Conservation (phyloP, 2,888 invertebrate genomes). For the Lepetodrilus schrolli region DNA sequence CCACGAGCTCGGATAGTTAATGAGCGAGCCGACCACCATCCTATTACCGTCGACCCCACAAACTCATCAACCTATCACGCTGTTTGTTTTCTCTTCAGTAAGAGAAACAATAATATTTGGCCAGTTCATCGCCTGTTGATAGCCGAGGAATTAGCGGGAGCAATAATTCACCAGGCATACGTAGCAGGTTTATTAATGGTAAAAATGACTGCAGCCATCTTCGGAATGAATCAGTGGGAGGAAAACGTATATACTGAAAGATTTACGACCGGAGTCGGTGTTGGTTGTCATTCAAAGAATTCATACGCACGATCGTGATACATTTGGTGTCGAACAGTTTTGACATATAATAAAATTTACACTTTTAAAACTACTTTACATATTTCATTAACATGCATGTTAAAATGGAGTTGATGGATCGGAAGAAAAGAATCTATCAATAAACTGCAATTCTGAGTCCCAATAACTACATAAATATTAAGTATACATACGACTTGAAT, state of each 20-base stretch:
- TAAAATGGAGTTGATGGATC: no score
- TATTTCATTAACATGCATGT: no score
- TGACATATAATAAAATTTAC: no score
- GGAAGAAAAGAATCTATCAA: no score
- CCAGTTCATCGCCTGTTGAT: conserved; percentile 13
- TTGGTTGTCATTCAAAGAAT: background rate
- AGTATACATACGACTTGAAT: no score
- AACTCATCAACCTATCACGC: background rate
- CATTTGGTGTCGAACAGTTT: background rate
- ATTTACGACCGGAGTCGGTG: background rate
- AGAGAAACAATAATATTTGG: conserved; percentile 20
- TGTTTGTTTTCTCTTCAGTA: conserved; percentile 16
- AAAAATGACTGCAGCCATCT: background rate
- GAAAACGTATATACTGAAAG: no score
- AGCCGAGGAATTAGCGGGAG: background rate
- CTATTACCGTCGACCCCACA: background rate
- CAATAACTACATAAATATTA: no score
- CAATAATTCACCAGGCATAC: conserved; percentile 12
- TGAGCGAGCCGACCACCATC: background rate
- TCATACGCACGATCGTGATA: background rate
- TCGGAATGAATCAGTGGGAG: no score
- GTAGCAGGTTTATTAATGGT: no score
- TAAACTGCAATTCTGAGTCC: no score
- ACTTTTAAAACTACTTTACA: no score
- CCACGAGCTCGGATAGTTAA: background rate